A percentile compares a stretch with the other conserved stretches of the same genome.
Conservation (phyloP, 2,888 invertebrate species). For the Amphipoea oculea region DNA sequence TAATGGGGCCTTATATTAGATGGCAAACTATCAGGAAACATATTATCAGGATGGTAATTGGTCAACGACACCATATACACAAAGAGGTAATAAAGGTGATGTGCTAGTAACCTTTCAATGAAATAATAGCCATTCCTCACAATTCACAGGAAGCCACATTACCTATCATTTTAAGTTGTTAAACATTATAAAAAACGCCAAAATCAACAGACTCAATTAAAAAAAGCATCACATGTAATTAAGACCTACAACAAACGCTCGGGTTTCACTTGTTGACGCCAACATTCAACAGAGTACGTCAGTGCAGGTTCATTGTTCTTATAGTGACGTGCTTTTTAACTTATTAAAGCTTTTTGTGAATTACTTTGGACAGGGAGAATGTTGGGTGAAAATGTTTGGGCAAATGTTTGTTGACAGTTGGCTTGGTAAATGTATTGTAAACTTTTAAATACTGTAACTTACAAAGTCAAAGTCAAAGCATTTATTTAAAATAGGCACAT, state of each 20-base stretch:
- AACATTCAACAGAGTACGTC: conserved; percentile 29
- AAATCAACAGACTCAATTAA: not conserved
- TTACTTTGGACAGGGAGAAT: conserved; percentile 32
- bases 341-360: conserved; percentile 43
- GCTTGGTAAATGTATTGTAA: not conserved
- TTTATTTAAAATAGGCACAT: no score
- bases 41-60: not conserved
- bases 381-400: not conserved
- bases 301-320: conserved; percentile 50
- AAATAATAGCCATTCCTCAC: no score
- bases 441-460: not conserved
- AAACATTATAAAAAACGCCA: not conserved
- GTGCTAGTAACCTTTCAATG: no score
- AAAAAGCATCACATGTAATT: conserved; percentile 28
- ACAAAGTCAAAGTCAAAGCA: not conserved
- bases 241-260: conserved; percentile 36
- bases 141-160: not conserved
- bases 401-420: conserved; percentile 10
- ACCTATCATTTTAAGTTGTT: not conserved
- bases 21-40: not conserved
- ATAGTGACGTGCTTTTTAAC: conserved; percentile 44
- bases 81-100: no score
- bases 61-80: not conserved
- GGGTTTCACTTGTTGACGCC: conserved; percentile 21
- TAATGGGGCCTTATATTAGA: no score